Percentiles rank a stretch among this genome's conserved stretches.
Conservation (phyloP, 2,113 vertebrate genomes). For the Podilymbus podiceps region DNA sequence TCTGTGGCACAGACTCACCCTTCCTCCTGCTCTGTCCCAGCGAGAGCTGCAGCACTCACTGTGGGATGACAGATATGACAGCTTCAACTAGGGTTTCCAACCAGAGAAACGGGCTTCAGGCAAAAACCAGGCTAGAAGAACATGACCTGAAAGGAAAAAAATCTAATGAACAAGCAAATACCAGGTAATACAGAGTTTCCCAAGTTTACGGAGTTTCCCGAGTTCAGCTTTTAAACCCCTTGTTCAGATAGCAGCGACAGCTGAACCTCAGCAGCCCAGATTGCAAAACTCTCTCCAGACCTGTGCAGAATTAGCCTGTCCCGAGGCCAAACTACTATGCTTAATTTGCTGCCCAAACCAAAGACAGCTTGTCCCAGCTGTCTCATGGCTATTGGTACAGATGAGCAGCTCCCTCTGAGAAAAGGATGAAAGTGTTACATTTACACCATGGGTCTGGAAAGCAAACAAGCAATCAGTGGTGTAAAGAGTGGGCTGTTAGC, state of each 20-base stretch:
- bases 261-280: background rate
- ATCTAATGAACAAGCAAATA: background rate
- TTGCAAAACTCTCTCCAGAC: background rate
- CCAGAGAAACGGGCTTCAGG: background rate
- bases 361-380: background rate
- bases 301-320: background rate
- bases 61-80: background rate
- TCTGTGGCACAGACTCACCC: background rate
- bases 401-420: background rate
- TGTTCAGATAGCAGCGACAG: background rate
- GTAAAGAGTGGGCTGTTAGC: background rate
- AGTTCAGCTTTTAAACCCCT: background rate
- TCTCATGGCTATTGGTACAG: background rate
- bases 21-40: background rate
- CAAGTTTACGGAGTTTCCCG: background rate
- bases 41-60: background rate
- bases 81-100: background rate
- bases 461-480: background rate
- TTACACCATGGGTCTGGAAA: background rate
- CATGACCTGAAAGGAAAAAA: background rate
- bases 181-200: background rate
- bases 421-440: background rate
- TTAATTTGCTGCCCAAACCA: background rate
- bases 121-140: background rate
- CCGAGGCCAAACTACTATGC: accelerated